Evolutionary conservation across 2,113 vertebrate species (phyloP).

Genomic region (Peromyscus californicus): DNA sequence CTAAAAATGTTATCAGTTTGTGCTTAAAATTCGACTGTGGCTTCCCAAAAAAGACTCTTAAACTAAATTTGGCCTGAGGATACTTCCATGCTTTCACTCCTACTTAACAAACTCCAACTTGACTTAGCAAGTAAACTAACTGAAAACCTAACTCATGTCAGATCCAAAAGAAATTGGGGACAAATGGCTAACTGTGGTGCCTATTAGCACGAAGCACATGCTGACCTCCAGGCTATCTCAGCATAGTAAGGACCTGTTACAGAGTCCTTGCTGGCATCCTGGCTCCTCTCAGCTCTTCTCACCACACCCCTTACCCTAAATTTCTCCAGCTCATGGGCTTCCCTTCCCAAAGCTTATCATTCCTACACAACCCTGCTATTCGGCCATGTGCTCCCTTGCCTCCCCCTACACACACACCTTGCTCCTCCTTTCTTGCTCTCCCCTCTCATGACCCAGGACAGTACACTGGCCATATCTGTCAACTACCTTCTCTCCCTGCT

Average conservation of each 20-base stretch:
- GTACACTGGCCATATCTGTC: neutral
- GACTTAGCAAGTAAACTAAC: neutral
- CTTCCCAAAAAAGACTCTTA: constrained; percentile 28
- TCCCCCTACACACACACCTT: neutral
- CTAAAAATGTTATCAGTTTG: constrained; percentile 17
- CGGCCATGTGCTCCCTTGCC: neutral
- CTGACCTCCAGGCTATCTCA: neutral
- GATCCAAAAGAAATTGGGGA: neutral
- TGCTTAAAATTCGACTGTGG: constrained; percentile 8
- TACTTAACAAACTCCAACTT: neutral
- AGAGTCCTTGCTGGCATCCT: neutral
- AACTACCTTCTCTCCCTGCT: neutral
- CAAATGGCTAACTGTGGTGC: neutral
- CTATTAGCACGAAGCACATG: neutral
- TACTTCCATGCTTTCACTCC: neutral
- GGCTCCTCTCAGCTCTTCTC: neutral
- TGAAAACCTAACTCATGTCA: neutral
- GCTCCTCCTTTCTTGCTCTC: neutral
- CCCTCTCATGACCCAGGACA: neutral
- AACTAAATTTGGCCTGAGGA: neutral
- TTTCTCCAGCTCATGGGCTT: neutral
- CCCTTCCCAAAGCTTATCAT: neutral
- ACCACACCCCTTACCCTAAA: neutral
- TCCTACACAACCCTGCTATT: neutral
- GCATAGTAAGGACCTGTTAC: too few species aligned